These are phyloP conservation scores for Chondrilla cf. caribensis DNA, from an alignment of 37 sponge, comb jelly and placozoan genomes.

Conservation along the genomic window DNA sequence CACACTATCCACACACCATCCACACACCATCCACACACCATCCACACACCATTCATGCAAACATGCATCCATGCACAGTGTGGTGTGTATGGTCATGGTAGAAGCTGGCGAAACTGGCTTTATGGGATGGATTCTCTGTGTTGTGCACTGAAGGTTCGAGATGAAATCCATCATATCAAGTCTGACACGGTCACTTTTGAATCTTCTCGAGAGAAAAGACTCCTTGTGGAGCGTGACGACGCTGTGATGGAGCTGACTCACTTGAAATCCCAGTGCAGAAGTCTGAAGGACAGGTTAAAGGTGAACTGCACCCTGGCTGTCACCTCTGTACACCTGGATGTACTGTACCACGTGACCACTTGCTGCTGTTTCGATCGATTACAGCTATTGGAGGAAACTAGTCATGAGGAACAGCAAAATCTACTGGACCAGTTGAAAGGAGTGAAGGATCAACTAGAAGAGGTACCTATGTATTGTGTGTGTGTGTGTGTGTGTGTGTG, in stretches of 20 bases:
- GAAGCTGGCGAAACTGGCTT: too few species aligned
- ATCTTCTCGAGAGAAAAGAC: slow-evolving; percentile 27
- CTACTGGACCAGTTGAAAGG: slow-evolving; percentile 59
- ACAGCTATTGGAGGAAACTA: slow-evolving; percentile 30
- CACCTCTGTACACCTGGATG: background rate
- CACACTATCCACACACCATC: background rate
- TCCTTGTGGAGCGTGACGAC: slow-evolving; percentile 81
- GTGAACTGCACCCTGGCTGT: background rate
- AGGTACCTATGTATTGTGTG: slow-evolving; percentile 30
- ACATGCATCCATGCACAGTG: background rate
- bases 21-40: background rate
- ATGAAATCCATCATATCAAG: slow-evolving; percentile 2
- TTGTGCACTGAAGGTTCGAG: slow-evolving; percentile 6
- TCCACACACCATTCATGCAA: background rate
- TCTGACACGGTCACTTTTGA: background rate
- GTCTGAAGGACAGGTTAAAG: slow-evolving; percentile 44
- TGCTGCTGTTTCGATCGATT: background rate
- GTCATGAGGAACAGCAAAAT: slow-evolving; percentile 33
- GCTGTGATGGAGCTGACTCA: slow-evolving; percentile 50
- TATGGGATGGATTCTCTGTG: too few species aligned
- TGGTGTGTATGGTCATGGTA: too few species aligned
- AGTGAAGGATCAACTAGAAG: slow-evolving; percentile 54
- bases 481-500: background rate
- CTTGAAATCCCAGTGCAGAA: slow-evolving; percentile 34
- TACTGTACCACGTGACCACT: slow-evolving; percentile 4